A percentile compares a stretch with the other conserved stretches of the same genome.
phyloP scores from a whole-genome alignment of 2,888 invertebrate species.

The Zaprionus lineosus region DNA sequence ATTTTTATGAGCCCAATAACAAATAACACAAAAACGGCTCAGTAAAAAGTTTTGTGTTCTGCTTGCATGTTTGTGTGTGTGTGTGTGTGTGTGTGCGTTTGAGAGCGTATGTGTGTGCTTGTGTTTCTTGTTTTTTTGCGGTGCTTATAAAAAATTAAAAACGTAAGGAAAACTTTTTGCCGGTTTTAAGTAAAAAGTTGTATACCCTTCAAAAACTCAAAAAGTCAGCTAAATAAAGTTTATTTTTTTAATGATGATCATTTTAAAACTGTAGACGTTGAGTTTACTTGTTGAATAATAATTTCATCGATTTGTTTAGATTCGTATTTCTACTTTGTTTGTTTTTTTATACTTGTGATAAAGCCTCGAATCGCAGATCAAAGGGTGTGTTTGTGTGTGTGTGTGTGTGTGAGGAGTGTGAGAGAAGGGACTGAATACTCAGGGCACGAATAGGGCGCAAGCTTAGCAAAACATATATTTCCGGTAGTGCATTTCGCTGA shows the following conservation, averaged over 20 bases:
- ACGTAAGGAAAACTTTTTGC: constrained; percentile 8
- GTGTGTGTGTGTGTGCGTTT: not conserved
- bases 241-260: not conserved
- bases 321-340: too few species aligned
- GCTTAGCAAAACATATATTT: too few species aligned
- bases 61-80: not conserved
- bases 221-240: not conserved
- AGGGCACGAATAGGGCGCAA: too few species aligned
- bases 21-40: constrained; percentile 38
- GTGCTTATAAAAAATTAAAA: constrained; percentile 65
- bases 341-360: too few species aligned
- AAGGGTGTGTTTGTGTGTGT: too few species aligned
- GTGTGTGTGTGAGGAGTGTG: too few species aligned
- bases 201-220: constrained; percentile 23
- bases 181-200: constrained; percentile 6
- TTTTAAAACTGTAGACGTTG: not conserved
- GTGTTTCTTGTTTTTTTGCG: too few species aligned
- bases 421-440: too few species aligned
- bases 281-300: too few species aligned
- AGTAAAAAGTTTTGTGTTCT: constrained; percentile 3
- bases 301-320: too few species aligned
- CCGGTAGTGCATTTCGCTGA: too few species aligned
- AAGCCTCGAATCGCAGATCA: too few species aligned
- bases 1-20: constrained; percentile 62
- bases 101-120: constrained; percentile 8